Evolutionary conservation across 2,797 vertebrate genomes (phyloP).

Genomic region (Phalanger gymnotis): DNA sequence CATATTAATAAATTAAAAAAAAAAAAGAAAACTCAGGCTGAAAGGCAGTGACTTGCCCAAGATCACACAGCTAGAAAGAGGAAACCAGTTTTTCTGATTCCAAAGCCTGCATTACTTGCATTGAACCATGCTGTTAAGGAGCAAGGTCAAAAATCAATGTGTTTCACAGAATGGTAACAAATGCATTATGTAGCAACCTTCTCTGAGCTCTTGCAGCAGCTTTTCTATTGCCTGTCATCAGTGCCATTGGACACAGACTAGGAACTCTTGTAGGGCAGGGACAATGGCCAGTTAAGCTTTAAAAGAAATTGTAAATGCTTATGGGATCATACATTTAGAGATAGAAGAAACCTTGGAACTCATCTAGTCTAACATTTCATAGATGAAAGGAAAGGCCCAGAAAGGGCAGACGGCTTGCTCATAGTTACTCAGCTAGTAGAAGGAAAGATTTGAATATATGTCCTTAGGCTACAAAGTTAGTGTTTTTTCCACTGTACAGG

Average conservation of each 20-base stretch:
- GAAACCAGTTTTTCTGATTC: neutral
- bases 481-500: neutral
- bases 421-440: neutral
- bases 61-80: neutral
- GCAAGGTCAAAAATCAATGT: neutral
- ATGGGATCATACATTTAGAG: neutral
- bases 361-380: neutral
- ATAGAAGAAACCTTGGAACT: neutral
- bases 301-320: neutral
- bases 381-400: neutral
- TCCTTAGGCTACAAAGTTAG: neutral
- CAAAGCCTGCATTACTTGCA: neutral
- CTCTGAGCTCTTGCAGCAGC: neutral
- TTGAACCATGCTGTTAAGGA: neutral
- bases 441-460: neutral
- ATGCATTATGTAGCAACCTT: neutral
- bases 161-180: neutral
- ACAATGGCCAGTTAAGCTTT: neutral
- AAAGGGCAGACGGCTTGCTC: neutral
- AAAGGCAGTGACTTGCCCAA: neutral
- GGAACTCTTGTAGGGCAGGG: neutral
- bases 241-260: neutral
- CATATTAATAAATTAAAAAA: too few species aligned
- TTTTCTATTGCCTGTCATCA: neutral
- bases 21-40: neutral